These are phyloP conservation scores for Sinohyriopsis cumingii DNA, from an alignment of 2,888 invertebrate genomes.

Conservation along the genomic window DNA sequence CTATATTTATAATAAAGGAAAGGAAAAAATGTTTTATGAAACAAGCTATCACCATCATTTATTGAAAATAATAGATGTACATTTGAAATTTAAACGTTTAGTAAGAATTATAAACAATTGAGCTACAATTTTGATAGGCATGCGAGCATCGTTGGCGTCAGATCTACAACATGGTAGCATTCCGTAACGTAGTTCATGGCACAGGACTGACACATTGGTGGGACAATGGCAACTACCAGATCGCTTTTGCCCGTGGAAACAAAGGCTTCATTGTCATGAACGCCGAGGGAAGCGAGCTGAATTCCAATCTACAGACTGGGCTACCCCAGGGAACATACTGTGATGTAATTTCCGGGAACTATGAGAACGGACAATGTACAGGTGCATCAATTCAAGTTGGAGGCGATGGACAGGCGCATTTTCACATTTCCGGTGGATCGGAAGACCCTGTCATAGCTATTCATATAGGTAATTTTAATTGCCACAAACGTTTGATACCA, in stretches of 20 bases:
- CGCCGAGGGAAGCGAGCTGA: constrained; percentile 74
- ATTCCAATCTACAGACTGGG: constrained; percentile 63
- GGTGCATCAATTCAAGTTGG: constrained; percentile 80
- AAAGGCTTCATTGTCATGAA: constrained; percentile 82
- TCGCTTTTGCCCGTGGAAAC: constrained; percentile 86
- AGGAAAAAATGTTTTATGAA: too few relatives aligned
- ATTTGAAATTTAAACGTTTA: too few relatives aligned
- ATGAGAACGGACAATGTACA: constrained; percentile 75
- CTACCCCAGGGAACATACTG: constrained; percentile 86
- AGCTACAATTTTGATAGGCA: constrained; percentile 16
- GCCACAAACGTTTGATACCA: too few relatives aligned
- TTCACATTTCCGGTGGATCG: constrained; percentile 75
- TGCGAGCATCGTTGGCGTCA: constrained; percentile 63
- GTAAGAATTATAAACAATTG: too few relatives aligned
- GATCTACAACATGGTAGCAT: constrained; percentile 69
- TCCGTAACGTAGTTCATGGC: constrained; percentile 54
- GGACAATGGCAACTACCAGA: constrained; percentile 84
- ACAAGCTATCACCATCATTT: too few relatives aligned
- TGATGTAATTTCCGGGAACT: constrained; percentile 84
- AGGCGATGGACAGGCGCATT: constrained; percentile 76
- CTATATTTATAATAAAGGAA: too few relatives aligned
- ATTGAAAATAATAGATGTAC: too few relatives aligned
- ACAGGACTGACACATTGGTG: constrained; percentile 79
- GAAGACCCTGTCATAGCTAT: constrained; percentile 80
- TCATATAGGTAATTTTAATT: constrained; percentile 39